Conservation (phyloP, 2,888 invertebrate genomes). For the Parelbella ahira region DNA sequence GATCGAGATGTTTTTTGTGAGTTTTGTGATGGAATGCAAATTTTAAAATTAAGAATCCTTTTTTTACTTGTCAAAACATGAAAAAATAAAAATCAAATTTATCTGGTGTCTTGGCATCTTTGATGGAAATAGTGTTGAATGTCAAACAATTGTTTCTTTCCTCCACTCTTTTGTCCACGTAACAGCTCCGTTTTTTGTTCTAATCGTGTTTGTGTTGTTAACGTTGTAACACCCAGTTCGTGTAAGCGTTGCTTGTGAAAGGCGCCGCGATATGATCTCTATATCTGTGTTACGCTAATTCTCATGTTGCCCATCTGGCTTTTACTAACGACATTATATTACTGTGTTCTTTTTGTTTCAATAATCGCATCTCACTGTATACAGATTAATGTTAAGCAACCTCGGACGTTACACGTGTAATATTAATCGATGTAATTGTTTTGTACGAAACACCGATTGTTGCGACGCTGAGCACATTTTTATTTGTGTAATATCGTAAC, state of each 20-base stretch:
- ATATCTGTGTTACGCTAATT: constrained; percentile 13
- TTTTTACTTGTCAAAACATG: no score
- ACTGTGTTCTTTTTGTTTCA: constrained; percentile 2
- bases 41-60: no score
- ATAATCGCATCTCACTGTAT: constrained; percentile 11
- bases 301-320: constrained; percentile 12
- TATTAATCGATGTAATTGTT: constrained; percentile 8
- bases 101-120: no score
- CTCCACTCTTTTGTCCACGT: constrained; percentile 9
- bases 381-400: constrained; percentile 2
- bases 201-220: constrained; percentile 12
- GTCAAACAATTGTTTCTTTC: no score
- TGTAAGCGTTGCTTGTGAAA: constrained; percentile 19
- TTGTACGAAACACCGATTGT: constrained; percentile 3
- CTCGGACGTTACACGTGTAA: constrained; percentile 8
- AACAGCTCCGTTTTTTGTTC: constrained; percentile 14
- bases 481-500: constrained; percentile 21
- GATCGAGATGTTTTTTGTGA: no score
- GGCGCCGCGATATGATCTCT: constrained; percentile 17
- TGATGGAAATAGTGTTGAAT: no score
- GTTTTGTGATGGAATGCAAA: no score
- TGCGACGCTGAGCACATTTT: constrained; percentile 13
- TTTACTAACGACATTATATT: constrained; percentile 10
- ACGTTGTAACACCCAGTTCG: constrained; percentile 11
- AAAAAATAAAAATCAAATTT: no score